Conservation (phyloP, 2,888 invertebrate species). For the Villa cingulata region DNA sequence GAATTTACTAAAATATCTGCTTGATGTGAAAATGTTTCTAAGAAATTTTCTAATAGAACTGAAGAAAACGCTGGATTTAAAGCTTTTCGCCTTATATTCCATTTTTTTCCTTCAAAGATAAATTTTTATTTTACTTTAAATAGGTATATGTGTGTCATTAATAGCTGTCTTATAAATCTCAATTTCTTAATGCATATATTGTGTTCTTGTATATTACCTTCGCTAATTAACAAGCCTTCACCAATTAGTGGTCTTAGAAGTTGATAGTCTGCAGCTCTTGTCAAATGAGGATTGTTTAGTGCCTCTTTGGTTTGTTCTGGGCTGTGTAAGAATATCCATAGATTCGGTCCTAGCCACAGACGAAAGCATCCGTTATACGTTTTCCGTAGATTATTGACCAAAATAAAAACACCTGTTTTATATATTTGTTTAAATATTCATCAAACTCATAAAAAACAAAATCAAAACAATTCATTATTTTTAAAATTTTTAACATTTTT, state of each 20-base stretch:
- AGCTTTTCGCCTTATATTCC: constrained; percentile 54
- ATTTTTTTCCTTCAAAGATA: constrained; percentile 34
- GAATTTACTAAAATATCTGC: constrained; percentile 43
- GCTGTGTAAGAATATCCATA: constrained; percentile 30
- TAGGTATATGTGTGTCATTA: too few species aligned
- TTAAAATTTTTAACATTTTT: too few species aligned
- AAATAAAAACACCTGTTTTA: constrained; percentile 7
- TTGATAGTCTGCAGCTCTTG: constrained; percentile 25
- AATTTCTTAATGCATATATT: too few species aligned
- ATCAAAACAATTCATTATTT: too few species aligned
- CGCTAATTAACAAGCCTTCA: constrained; percentile 29
- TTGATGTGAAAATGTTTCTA: constrained; percentile 50
- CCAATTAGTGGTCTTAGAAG: constrained; percentile 27
- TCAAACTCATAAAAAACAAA: too few species aligned
- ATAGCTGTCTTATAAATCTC: too few species aligned
- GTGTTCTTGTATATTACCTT: constrained; percentile 17
- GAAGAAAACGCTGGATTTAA: constrained; percentile 68
- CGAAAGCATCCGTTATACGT: constrained; percentile 25
- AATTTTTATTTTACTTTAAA: not conserved
- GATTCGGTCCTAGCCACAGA: constrained; percentile 28
- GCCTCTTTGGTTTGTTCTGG: constrained; percentile 28
- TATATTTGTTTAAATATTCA: too few species aligned
- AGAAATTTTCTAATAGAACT: constrained; percentile 55
- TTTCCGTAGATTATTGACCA: constrained; percentile 22
- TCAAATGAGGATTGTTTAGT: constrained; percentile 23